Base-by-base conservation (phyloP, 2,888 invertebrate species). In the Vesta saturnalis region DNA sequence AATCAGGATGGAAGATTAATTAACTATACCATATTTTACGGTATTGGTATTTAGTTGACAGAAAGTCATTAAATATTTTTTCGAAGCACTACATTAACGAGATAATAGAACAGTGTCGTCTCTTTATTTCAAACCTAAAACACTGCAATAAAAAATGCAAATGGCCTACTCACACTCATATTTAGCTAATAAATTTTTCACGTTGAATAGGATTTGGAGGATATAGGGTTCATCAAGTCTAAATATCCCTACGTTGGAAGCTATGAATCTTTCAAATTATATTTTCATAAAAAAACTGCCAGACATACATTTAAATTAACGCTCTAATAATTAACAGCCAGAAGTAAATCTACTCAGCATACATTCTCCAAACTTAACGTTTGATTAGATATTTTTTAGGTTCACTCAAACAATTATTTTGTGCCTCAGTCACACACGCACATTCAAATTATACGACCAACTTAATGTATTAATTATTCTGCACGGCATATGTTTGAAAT, bases 151-250 rank as follows among this genome's bases (percentile, higher is more conserved):
- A 71, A 71, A 71, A 71, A 71, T 71, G 69, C 66, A 71, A 71
- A 71, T 69, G 58, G 64, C 63, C 67, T 63, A 69, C 68, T 69
- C 71, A 66, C 68, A 71, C 61, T 62, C 68, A 63, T 69, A 71
- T 71, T n/a, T 71, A 69, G 68, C 71, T 71, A 71, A 71, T 71
- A 71, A 71, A 71, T 71, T 71, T 71, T 66, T 68, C 69, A 69
- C 60, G 69, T 69, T 69, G 66, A 66, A 71, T 71, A 64, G 71
- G 68, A 71, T 69, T 71, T 71, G 8, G 66, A 58, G 68, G 64
- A 71, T 71, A 67, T 68, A 71, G 59, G 65, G 68, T 64, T 65
- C 71, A 71, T 71, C 69, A 69, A 69, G 69, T 58, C 60, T 65
- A 69, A 69, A 68, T 68, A 68, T 54, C 68, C 68, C 60, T 60